A percentile compares a stretch with the other conserved stretches of the same genome.
Conservation (phyloP, 2,888 invertebrate genomes). For the Nipponacmea schrenckii region DNA sequence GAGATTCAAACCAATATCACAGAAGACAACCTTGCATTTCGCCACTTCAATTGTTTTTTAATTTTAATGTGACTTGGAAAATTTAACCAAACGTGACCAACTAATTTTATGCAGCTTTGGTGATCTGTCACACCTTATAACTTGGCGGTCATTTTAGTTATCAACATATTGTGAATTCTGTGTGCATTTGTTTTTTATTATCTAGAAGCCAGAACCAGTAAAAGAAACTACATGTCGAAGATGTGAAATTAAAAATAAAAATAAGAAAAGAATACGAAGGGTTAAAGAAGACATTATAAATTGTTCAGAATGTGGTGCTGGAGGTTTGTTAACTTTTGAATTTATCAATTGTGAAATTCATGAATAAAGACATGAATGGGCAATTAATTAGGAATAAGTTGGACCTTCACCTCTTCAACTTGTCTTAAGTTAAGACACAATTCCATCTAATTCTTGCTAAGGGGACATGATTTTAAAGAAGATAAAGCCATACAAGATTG, state of each 20-base stretch:
- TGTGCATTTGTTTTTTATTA: not conserved
- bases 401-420: not conserved
- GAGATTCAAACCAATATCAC: too few relatives aligned
- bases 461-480: slow-evolving; percentile 14
- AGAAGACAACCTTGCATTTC: too few relatives aligned
- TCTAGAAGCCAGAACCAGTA: slow-evolving; percentile 7
- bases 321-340: not conserved
- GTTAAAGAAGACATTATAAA: not conserved
- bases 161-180: too few relatives aligned
- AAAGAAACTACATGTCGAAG: slow-evolving; percentile 11
- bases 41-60: too few relatives aligned
- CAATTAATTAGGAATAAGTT: not conserved
- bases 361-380: slow-evolving; percentile 14
- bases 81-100: too few relatives aligned
- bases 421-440: slow-evolving; percentile 15
- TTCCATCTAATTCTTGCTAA: slow-evolving; percentile 7
- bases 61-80: too few relatives aligned
- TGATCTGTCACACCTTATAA: too few relatives aligned
- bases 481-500: too few relatives aligned
- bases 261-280: not conserved
- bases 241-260: slow-evolving; percentile 12
- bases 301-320: not conserved
- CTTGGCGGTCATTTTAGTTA: too few relatives aligned
- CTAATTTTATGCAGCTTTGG: too few relatives aligned
- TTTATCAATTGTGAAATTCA: too few relatives aligned